These are phyloP conservation scores for Protosalanx chinensis DNA, from an alignment of 2,797 vertebrate species.

Conservation along the genomic window DNA sequence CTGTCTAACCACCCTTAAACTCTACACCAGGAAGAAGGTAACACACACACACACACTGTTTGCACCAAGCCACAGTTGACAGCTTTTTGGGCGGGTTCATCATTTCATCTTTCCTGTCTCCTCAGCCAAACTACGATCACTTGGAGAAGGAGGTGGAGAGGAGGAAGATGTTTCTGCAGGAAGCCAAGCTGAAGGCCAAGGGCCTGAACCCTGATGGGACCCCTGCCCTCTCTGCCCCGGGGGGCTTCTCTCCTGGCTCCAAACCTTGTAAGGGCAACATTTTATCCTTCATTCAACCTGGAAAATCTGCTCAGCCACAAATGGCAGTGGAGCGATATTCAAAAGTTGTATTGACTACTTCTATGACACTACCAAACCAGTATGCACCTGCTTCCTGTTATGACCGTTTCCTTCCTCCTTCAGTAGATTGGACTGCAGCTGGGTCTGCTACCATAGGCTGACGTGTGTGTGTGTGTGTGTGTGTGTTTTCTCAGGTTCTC, in stretches of 20 bases:
- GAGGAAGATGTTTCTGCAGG: conserved; percentile 89
- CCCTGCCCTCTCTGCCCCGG: conserved; percentile 87
- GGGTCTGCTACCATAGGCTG: background rate
- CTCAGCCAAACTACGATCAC: conserved; percentile 92
- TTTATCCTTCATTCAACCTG: too few relatives aligned
- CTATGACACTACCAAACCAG: too few relatives aligned
- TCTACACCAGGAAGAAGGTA: conserved; percentile 97
- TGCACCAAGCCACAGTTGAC: background rate
- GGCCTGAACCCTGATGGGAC: conserved; percentile 96
- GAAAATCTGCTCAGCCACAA: background rate
- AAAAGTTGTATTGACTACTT: too few relatives aligned
- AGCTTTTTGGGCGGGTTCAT: too few relatives aligned
- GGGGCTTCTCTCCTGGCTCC: conserved; percentile 95
- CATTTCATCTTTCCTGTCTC: background rate
- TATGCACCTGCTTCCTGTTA: too few relatives aligned
- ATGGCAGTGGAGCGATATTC: too few relatives aligned
- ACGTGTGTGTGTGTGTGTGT: background rate
- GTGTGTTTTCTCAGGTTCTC: conserved; percentile 72
- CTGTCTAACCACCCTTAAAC: conserved; percentile 90
- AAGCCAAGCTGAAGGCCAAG: conserved; percentile 97
- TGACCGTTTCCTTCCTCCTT: too few relatives aligned
- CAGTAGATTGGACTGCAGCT: too few relatives aligned
- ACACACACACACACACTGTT: background rate
- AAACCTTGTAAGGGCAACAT: conserved; percentile 82
- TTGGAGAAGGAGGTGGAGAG: conserved; percentile 97